Base-by-base conservation (phyloP, 1,140 invertebrate genomes). In the Brachionus koreanus region DNA sequence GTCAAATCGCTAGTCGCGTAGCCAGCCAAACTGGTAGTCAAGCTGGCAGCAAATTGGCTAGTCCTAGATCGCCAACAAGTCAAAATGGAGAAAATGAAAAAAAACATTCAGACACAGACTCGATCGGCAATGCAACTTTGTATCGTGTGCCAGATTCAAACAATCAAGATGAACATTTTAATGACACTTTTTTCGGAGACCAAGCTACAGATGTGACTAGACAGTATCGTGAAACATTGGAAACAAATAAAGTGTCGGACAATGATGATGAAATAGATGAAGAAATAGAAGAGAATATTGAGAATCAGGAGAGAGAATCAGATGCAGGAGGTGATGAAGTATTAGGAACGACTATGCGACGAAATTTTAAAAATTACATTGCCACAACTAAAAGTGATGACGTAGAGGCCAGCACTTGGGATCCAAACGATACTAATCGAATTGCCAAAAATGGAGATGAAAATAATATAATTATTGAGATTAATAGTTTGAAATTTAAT, bases 131-230 rank as follows among this genome's bases (percentile, higher is more conserved):
- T 37, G 46, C 49, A 1, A 79, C 76, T 19, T 23, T 79, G 9
- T 43, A 46, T 25, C 19, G 42, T 3, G 23, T 16, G 2, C 69
- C 69, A 0, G 69, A 74, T 46, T 23, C 39, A 4, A 23, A 35
- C 23, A 7, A 5, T 35, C 33, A 19, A 43, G 46, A 72, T 35
- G 19, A 83, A 42, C 33, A 61, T 39, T 37, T 29, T 33, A 63
- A 83, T 46, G 83, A 84, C 13, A 82, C 82, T 5, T 79, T 61
- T 33, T 82, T 85, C 42, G 83, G 77, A 72, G 84, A 86, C 25
- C 42, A 37, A 39, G 19, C 19, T n/a, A 75, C 7, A 12, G 81
- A 13, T 13, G 39, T 29, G 12, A 81, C 61, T 0, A 43, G 29
- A 23, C 33, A 37, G 6, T 82, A 83, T 39, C 37, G 77, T 39